A percentile compares a stretch with the other conserved stretches of the same genome.
Conservation (phyloP, 2,888 invertebrate species). For the Zygothrica quintamaculata region DNA sequence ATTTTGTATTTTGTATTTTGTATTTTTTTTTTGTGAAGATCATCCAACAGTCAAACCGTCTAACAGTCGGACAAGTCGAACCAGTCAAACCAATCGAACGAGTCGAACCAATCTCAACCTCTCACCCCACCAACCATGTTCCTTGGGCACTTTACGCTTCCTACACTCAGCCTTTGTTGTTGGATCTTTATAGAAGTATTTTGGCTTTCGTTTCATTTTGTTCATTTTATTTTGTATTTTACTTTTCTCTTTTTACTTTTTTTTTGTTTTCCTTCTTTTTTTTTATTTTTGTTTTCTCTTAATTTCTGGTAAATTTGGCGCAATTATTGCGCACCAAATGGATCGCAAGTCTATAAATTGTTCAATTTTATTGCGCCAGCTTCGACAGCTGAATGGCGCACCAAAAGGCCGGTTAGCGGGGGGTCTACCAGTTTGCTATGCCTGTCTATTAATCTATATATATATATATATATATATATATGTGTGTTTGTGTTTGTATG, state of each 20-base stretch:
- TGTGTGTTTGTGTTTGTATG: slow-evolving; percentile 20
- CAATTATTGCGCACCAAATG: slow-evolving; percentile 78
- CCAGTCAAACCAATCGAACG: neutral
- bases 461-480: slow-evolving; percentile 14
- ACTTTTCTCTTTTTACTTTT: too few relatives aligned
- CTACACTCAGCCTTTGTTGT: slow-evolving; percentile 23
- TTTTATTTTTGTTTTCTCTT: slow-evolving; percentile 30
- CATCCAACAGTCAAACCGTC: neutral
- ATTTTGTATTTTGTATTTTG: slow-evolving; percentile 8
- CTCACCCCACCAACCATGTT: too few relatives aligned
- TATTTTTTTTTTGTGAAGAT: slow-evolving; percentile 1
- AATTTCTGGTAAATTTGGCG: slow-evolving; percentile 69
- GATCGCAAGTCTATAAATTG: slow-evolving; percentile 80
- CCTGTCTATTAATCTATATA: neutral
- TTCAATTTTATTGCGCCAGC: slow-evolving; percentile 81
- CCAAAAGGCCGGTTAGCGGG: slow-evolving; percentile 23
- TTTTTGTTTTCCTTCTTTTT: slow-evolving; percentile 6
- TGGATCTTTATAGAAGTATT: slow-evolving; percentile 40
- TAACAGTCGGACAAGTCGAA: neutral
- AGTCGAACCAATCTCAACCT: too few relatives aligned
- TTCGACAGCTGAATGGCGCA: slow-evolving; percentile 81
- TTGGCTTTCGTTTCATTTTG: slow-evolving; percentile 10
- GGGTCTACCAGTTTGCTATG: slow-evolving; percentile 12
- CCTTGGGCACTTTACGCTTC: slow-evolving; percentile 3
- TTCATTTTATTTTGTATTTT: slow-evolving; percentile 10